Evolutionary conservation across 2,888 invertebrate species (phyloP).

Genomic region (Sarcophaga subvicina): DNA sequence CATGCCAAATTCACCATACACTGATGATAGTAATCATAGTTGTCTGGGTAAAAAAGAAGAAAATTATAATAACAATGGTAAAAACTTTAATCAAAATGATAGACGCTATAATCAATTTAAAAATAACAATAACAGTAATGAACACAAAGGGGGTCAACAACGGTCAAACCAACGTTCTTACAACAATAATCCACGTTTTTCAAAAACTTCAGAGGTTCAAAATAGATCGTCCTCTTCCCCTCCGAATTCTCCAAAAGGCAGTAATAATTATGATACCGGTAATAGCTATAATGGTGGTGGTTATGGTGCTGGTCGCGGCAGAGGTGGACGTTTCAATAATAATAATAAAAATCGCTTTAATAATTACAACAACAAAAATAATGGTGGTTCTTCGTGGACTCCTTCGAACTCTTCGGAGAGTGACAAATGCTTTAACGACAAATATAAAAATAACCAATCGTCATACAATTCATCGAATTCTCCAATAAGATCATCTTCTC

Average conservation of each 20-base stretch:
- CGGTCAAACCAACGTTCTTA: constrained; percentile 49
- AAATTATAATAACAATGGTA: constrained; percentile 25
- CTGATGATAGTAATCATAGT: constrained; percentile 2
- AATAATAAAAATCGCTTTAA: constrained; percentile 35
- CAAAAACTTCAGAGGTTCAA: constrained; percentile 20
- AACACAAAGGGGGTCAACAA: constrained; percentile 29
- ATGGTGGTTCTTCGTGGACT: constrained; percentile 25
- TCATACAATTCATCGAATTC: constrained; percentile 24
- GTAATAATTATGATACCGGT: constrained; percentile 27
- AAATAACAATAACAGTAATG: constrained; percentile 26
- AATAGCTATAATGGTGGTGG: constrained; percentile 2
- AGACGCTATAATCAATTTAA: constrained; percentile 51
- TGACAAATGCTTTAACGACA: constrained; percentile 48
- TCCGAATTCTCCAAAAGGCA: constrained; percentile 32
- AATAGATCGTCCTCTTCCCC: constrained; percentile 44
- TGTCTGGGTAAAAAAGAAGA: constrained; percentile 13
- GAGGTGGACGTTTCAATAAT: constrained; percentile 45
- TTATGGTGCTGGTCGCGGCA: constrained; percentile 6
- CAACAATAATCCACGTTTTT: constrained; percentile 56
- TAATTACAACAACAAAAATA: constrained; percentile 21
- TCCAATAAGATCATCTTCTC: not conserved
- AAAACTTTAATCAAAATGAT: constrained; percentile 18
- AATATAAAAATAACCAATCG: constrained; percentile 32
- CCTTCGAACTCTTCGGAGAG: constrained; percentile 26
- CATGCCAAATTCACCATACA: constrained; percentile 3